Conservation (phyloP, 2,797 vertebrate species). For the Lophius americanus region DNA sequence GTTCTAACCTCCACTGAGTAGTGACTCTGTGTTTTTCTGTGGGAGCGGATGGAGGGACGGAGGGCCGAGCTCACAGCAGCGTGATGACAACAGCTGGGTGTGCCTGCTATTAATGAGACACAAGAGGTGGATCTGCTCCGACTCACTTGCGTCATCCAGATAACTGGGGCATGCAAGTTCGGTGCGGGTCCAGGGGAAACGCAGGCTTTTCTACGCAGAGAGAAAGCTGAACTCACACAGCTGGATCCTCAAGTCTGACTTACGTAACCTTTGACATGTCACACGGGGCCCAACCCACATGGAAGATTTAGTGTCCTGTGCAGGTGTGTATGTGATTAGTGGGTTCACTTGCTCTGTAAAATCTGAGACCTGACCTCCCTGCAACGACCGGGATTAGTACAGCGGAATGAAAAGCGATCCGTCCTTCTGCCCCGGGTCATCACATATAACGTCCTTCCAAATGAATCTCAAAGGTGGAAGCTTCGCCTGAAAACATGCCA, state of each 20-base stretch:
- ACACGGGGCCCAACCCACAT: constrained; percentile 20
- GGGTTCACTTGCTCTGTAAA: constrained; percentile 48
- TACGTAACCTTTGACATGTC: constrained; percentile 23
- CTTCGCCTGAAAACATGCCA: constrained; percentile 1
- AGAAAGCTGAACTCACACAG: constrained; percentile 1
- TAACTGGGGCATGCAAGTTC: constrained; percentile 54
- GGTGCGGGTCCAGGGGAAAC: constrained; percentile 31
- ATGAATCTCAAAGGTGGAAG: constrained; percentile 46
- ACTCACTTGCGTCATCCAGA: constrained; percentile 67
- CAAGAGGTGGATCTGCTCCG: constrained; percentile 69
- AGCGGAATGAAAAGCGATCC: constrained; percentile 61
- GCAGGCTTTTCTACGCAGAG: constrained; percentile 13
- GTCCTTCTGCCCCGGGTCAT: constrained; percentile 40
- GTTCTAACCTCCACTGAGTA: constrained; percentile 20
- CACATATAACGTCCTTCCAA: constrained; percentile 40
- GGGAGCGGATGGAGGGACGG: constrained; percentile 26
- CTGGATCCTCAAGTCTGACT: constrained; percentile 23
- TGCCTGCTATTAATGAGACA: constrained; percentile 68
- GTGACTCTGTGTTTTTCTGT: constrained; percentile 19
- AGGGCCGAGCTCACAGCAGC: constrained; percentile 28
- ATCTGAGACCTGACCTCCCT: constrained; percentile 33
- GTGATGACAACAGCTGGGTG: constrained; percentile 68
- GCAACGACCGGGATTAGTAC: constrained; percentile 50
- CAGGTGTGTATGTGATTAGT: constrained; percentile 39
- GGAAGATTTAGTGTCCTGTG: constrained; percentile 19